These are phyloP conservation scores for Cirrhinus mrigala DNA, from an alignment of 2,797 vertebrate genomes.

Conservation along the genomic window DNA sequence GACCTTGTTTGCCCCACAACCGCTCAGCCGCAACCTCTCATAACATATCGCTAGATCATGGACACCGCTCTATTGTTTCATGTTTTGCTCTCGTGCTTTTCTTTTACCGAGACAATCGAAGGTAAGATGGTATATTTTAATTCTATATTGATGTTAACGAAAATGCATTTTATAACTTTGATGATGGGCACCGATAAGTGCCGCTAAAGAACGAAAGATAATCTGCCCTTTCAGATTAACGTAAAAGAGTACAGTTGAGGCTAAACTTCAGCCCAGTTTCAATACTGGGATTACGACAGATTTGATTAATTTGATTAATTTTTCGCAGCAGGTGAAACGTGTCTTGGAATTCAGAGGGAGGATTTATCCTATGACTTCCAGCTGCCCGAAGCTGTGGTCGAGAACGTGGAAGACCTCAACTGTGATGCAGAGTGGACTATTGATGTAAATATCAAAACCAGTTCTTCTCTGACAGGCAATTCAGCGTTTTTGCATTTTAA, in stretches of 20 bases:
- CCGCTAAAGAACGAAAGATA: too few species aligned
- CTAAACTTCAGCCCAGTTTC: background rate
- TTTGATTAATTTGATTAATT: background rate
- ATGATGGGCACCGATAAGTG: background rate
- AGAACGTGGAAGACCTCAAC: rapidly evolving
- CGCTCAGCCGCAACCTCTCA: too few species aligned
- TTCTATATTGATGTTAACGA: background rate
- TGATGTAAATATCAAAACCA: background rate
- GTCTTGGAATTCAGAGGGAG: background rate
- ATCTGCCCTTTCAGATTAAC: too few species aligned
- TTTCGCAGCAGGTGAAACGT: background rate
- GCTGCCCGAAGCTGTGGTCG: background rate
- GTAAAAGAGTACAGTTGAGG: too few species aligned
- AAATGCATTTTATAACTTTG: background rate
- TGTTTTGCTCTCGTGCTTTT: background rate
- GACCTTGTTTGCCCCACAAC: too few species aligned
- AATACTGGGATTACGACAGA: background rate
- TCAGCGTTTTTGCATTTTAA: background rate
- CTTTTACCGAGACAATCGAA: background rate
- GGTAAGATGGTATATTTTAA: background rate
- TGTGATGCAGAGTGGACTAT: constrained; percentile 2
- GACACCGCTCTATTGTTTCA: background rate
- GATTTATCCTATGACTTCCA: background rate
- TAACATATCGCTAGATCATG: too few species aligned
- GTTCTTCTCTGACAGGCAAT: background rate